Base-by-base conservation (phyloP, 1,140 invertebrate genomes). In the Drosophila punjabiensis region DNA sequence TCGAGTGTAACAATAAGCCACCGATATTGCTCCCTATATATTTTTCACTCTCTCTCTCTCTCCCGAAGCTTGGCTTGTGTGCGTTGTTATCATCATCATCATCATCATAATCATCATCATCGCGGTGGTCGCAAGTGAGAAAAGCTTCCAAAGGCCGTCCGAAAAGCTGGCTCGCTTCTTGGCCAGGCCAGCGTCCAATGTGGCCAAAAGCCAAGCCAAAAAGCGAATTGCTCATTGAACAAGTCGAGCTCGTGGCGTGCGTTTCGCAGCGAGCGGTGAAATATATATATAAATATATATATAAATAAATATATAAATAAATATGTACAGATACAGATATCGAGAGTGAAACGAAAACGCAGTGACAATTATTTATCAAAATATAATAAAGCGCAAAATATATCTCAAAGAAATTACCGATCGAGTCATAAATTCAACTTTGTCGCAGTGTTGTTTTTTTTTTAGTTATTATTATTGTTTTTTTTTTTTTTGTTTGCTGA, bases 231-330 rank as follows among this genome's bases (percentile, higher is more conserved):
- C 62, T 90, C 86, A 89, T 89, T 89, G 86, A 89, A 89, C 67
- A 90, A 89, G 76, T 69, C 79, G 82, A 90, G 82, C 71, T 78
- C 86, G 86, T 90, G 75, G 82, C 86, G 86, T 86, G 82, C 86
- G 86, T 90, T 86, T 82, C 81, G 86, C 65, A 82, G 63, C 48
- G 59, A 80, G 66, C 82, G 70, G 62, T 39, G 45, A 48, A 33
- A 33, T 16, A 62, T 10, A 56, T 24, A 37, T 52, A 61, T 16
- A 18, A 30, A 20, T 10, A 63, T 10, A 43, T 43, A 56, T n/a
- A 58, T 16, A 24, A n/a, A n/a, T n/a, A n/a, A n/a, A 63, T 10
- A 43, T 43, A 56, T n/a, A 58, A 13, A 24, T 30, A 61, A 32
- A 33, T 28, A 37, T 16, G 47, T 24, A 39, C 10, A 11, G 3